Evolutionary conservation across 2,797 vertebrate genomes (phyloP).

Genomic region (Allobates femoralis): DNA sequence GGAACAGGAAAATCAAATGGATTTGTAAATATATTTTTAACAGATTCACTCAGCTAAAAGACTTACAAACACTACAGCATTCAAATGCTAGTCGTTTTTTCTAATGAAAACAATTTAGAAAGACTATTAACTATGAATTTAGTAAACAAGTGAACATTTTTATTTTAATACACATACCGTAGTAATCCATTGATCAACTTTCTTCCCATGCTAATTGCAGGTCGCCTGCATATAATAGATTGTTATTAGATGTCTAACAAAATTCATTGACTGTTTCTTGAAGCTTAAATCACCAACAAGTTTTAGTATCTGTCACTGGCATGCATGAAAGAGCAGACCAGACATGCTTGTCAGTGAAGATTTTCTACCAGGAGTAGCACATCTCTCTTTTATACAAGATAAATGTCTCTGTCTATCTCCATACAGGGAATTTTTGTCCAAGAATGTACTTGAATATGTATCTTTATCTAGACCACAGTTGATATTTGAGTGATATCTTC

Average conservation of each 20-base stretch:
- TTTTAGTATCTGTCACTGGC: conserved; percentile 23
- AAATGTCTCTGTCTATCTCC: not conserved
- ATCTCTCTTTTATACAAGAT: conserved; percentile 23
- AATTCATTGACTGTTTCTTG: conserved; percentile 28
- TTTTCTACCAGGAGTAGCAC: conserved; percentile 43
- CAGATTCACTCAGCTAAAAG: too few relatives aligned
- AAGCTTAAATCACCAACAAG: not conserved
- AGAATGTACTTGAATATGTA: too few relatives aligned
- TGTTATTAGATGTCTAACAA: conserved; percentile 10
- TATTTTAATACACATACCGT: not conserved
- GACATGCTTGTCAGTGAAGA: conserved; percentile 48
- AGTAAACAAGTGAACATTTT: too few relatives aligned
- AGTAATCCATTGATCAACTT: not conserved
- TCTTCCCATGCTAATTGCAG: not conserved
- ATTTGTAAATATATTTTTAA: too few relatives aligned
- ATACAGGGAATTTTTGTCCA: not conserved
- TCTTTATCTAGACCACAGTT: not conserved
- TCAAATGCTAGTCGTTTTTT: too few relatives aligned
- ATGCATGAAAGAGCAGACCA: conserved; percentile 46
- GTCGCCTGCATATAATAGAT: not conserved
- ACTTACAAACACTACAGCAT: too few relatives aligned
- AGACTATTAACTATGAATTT: too few relatives aligned
- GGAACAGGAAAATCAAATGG: too few relatives aligned
- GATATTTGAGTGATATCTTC: not conserved
- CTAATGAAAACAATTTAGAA: too few relatives aligned